These are phyloP conservation scores for Melitaea athalia DNA, from an alignment of 2,888 invertebrate species.

Conservation along the genomic window DNA sequence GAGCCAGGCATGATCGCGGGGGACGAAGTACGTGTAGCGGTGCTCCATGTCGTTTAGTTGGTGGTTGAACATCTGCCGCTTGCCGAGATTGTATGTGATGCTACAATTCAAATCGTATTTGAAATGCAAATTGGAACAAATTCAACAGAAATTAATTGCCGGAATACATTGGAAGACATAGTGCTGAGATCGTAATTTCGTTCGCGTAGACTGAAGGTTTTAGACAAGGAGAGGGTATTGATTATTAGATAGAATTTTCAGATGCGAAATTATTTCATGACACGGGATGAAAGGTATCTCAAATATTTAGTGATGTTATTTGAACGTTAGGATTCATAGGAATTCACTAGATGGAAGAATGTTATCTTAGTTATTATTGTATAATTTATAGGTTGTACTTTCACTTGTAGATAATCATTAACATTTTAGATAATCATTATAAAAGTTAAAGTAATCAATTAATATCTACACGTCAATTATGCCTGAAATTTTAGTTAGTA, in stretches of 20 bases:
- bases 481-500: neutral
- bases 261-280: no score
- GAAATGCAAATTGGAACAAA: constrained; percentile 19
- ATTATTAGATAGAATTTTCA: no score
- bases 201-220: neutral
- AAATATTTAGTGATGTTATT: no score
- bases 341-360: no score
- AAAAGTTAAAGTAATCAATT: no score
- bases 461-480: neutral
- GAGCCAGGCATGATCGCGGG: constrained; percentile 94
- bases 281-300: no score
- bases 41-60: constrained; percentile 88
- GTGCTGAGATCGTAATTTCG: neutral
- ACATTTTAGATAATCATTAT: no score
- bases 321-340: no score
- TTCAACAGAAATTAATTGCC: constrained; percentile 2
- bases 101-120: constrained; percentile 69
- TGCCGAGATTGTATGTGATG: constrained; percentile 89
- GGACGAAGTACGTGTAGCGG: constrained; percentile 95
- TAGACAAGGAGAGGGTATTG: no score
- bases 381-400: no score
- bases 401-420: no score
- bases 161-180: neutral
- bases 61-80: constrained; percentile 88
- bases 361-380: no score